Evolutionary conservation across 2,113 vertebrate genomes (phyloP).

Genomic region (Piaya cayana): DNA sequence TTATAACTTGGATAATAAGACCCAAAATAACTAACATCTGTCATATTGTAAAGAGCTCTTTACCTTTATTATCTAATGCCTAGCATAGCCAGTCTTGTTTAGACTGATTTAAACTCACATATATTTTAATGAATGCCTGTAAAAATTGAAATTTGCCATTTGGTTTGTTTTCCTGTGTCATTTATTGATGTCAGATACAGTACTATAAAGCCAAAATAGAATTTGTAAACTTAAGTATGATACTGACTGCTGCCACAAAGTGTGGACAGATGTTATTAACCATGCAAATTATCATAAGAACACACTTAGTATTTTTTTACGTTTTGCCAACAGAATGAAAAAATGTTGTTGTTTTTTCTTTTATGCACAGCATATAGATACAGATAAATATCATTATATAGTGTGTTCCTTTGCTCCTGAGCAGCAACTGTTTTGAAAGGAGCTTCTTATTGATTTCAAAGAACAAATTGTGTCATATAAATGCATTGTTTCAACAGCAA

Average conservation of each 20-base stretch:
- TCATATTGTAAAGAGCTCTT: not conserved
- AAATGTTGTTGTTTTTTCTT: not conserved
- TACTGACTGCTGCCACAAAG: not conserved
- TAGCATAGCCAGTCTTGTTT: not conserved
- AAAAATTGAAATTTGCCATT: slow-evolving; percentile 6
- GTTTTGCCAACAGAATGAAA: not conserved
- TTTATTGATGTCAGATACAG: not conserved
- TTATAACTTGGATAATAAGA: not conserved
- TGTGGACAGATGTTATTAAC: not conserved
- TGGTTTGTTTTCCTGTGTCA: not conserved
- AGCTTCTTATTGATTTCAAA: not conserved
- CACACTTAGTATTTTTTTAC: not conserved
- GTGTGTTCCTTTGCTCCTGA: not conserved
- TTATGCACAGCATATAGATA: not conserved
- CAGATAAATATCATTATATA: not conserved
- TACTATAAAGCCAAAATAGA: not conserved
- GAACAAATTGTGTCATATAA: not conserved
- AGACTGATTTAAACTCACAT: slow-evolving; percentile 28
- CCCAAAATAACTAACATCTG: not conserved
- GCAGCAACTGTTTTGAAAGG: not conserved
- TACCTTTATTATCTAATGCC: not conserved
- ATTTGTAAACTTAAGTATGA: not conserved
- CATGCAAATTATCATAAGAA: not conserved
- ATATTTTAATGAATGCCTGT: not conserved
- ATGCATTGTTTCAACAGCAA: not conserved